Evolutionary conservation across 2,797 vertebrate species (phyloP).

Genomic region (Parauchenoglanis punctatus): DNA sequence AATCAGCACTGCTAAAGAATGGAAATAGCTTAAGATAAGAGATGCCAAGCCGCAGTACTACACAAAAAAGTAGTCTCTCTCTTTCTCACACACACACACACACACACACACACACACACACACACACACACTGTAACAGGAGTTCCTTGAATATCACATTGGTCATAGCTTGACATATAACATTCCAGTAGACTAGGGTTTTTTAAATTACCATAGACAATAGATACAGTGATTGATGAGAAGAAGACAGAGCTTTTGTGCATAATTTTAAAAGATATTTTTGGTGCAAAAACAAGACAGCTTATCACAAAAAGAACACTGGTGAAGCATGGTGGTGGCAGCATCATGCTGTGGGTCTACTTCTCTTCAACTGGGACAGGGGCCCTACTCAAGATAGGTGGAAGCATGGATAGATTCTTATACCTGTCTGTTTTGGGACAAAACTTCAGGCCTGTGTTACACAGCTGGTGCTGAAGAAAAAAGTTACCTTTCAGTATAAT

Average conservation of each 20-base stretch:
- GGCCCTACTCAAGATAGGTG: not conserved
- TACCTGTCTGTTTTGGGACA: not conserved
- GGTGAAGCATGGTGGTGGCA: not conserved
- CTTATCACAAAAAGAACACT: not conserved
- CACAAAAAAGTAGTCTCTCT: too few species aligned
- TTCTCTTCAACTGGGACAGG: not conserved
- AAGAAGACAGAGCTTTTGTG: not conserved
- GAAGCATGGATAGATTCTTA: not conserved
- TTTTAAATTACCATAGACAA: not conserved
- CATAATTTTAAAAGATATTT: not conserved
- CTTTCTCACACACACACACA: not conserved
- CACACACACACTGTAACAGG: not conserved
- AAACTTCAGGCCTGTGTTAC: not conserved
- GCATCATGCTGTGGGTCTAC: not conserved
- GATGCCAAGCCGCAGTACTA: not conserved
- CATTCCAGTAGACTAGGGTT: not conserved
- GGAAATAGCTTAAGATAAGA: constrained; percentile 7
- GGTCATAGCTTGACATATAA: not conserved
- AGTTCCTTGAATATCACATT: not conserved
- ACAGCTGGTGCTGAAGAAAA: not conserved
- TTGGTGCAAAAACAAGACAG: not conserved
- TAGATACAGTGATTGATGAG: not conserved
- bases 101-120: constrained; percentile 5
- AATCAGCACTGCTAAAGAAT: constrained; percentile 1
- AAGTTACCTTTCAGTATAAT: not conserved